Percentiles rank a stretch among this genome's conserved stretches.
phyloP scores from a whole-genome alignment of 2,797 vertebrate species.

The Peromyscus eremicus region DNA sequence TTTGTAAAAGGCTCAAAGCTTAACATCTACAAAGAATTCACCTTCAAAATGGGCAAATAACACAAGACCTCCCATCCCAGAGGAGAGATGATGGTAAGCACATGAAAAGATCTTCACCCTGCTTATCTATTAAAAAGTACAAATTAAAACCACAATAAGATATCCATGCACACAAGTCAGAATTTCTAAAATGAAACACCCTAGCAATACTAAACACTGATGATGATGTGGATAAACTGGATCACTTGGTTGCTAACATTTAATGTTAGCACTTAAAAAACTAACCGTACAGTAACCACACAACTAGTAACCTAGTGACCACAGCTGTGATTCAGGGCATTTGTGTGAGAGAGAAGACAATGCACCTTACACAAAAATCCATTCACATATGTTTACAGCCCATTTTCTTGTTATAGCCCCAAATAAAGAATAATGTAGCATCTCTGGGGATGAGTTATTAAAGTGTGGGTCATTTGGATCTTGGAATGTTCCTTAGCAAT shows the following conservation, averaged over 20 bases:
- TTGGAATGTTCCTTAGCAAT: background rate
- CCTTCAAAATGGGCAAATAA: background rate
- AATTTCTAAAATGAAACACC: slow-evolving; percentile 40
- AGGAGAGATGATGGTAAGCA: background rate
- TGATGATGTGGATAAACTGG: background rate
- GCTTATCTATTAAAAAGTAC: slow-evolving; percentile 12
- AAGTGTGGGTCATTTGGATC: background rate
- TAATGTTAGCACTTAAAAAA: background rate
- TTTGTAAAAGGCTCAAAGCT: background rate
- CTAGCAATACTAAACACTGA: background rate
- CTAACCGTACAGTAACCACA: background rate
- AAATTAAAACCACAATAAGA: slow-evolving; percentile 10
- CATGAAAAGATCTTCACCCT: background rate
- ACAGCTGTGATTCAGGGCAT: background rate
- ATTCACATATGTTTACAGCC: background rate
- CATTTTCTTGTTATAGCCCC: background rate
- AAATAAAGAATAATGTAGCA: background rate
- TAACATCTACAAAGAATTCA: background rate
- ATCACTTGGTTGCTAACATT: background rate
- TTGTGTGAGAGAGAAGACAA: slow-evolving; percentile 10
- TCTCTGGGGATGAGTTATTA: background rate
- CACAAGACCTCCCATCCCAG: background rate
- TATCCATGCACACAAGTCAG: background rate
- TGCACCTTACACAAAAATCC: background rate
- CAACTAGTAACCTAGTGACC: background rate